Evolutionary conservation across 2,113 vertebrate species (phyloP).

Genomic region (Potamarius usumacintae): DNA sequence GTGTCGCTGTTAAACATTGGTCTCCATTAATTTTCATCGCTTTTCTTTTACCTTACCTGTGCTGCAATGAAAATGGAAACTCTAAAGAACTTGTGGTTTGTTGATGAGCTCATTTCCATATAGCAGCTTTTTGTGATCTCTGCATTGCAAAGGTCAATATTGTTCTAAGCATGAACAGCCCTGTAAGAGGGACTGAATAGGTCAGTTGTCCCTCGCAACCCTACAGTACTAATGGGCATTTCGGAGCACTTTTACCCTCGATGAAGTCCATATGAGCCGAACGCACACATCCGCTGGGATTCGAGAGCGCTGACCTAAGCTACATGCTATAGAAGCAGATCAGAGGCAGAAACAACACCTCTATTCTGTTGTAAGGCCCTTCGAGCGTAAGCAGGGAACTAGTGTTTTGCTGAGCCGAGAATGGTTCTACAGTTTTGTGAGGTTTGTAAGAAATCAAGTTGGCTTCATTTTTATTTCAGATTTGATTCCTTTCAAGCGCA

Average conservation of each 20-base stretch:
- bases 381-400: background rate
- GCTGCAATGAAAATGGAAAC: background rate
- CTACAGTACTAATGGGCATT: background rate
- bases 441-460: too few relatives aligned
- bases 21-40: background rate
- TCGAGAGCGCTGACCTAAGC: conserved; percentile 14
- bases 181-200: background rate
- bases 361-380: conserved; percentile 13
- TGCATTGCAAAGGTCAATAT: background rate
- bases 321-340: background rate
- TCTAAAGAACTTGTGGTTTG: background rate
- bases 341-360: conserved; percentile 6
- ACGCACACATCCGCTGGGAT: background rate
- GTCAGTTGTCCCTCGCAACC: background rate
- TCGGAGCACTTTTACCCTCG: background rate
- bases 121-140: background rate
- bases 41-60: background rate
- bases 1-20: background rate
- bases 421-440: background rate
- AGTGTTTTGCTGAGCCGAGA: background rate
- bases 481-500: background rate
- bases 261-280: background rate
- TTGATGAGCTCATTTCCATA: background rate
- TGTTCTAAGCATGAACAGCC: background rate
- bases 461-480: conserved; percentile 4